Evolutionary conservation across 2,888 invertebrate genomes (phyloP), one percentile per base, ranked within the genome.

Genomic region (Limnephilus lunatus): DNA sequence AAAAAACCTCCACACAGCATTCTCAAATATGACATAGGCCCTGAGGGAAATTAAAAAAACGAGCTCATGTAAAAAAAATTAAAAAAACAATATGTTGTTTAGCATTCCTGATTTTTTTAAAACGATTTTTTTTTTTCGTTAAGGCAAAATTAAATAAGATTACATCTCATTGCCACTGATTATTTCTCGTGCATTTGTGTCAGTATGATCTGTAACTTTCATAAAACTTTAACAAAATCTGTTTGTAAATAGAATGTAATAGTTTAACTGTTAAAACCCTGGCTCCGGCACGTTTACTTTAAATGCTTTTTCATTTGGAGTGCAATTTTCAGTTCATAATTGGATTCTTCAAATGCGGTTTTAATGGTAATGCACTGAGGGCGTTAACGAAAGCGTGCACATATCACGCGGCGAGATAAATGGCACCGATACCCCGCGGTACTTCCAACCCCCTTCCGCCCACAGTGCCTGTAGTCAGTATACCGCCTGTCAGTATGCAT

Each of bases 351-450:
- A 68, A 68, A 68, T 68, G 68, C 68, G 7, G 68, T 68, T 68
- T 68, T 25, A 68, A 68, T n/a, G 25, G 25, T 68, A 68, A 68
- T 68, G 25, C 68, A 68, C n/a, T 5, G 68, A 68, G 68, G 68
- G 68, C 25, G 9, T 68, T 25, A 68, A 5, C 68, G 68, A n/a
- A 68, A 68, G 68, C 68, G n/a, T 68, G n/a, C 68, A 68, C 68
- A 68, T 68, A 68, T 68, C 68, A 68, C 68, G 83, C 32, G 83
- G 83, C 25, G 35, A 83, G 83, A 83, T 83, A 83, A 83, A 83
- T 35, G 32, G 83, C 83, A 83, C 39, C 39, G 83, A 83, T 83
- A 83, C 35, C 9, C 19, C 83, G 31, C 35, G 2, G 83, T 25
- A 83, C 7, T 11, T 32, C 4, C 19, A 15, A 82, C 11, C 25